A percentile compares a stretch with the other conserved stretches of the same genome.
Evolutionary conservation across 2,113 vertebrate species (phyloP).

Genomic region (Campylomormyrus numenius): DNA sequence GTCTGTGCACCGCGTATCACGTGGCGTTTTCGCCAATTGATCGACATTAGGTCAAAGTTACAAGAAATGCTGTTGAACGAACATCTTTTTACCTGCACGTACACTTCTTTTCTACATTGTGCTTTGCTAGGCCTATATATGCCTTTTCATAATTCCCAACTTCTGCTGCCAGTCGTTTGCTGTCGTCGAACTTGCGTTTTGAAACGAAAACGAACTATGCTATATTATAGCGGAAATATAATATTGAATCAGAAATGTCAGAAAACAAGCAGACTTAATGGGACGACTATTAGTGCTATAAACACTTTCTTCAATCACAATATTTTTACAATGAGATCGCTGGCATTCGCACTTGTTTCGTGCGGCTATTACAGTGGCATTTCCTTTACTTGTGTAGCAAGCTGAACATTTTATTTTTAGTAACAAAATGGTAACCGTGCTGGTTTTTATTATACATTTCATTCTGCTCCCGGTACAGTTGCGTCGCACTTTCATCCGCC

Average conservation of each 20-base stretch:
- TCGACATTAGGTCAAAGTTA: constrained; percentile 1
- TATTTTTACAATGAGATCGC: neutral
- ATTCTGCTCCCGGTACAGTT: neutral
- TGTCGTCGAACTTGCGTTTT: neutral
- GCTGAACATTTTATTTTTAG: constrained; percentile 34
- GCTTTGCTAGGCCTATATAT: constrained; percentile 10
- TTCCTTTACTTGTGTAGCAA: constrained; percentile 12
- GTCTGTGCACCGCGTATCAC: neutral
- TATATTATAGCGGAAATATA: neutral
- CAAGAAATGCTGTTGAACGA: neutral
- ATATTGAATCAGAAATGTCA: neutral
- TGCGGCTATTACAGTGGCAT: constrained; percentile 1
- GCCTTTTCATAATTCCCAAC: constrained; percentile 2
- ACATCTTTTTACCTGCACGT: neutral
- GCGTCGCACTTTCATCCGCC: neutral
- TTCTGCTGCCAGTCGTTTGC: neutral
- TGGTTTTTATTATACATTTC: constrained; percentile 19
- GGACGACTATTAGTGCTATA: neutral
- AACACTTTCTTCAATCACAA: neutral
- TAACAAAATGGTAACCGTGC: constrained; percentile 27
- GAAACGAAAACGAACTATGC: neutral
- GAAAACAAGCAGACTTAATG: neutral
- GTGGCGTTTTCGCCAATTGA: neutral
- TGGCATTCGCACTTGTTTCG: constrained; percentile 1
- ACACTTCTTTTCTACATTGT: neutral